These are phyloP conservation scores for Rhabdophis nuchalis DNA, from an alignment of 2,797 vertebrate species.

Conservation along the genomic window DNA sequence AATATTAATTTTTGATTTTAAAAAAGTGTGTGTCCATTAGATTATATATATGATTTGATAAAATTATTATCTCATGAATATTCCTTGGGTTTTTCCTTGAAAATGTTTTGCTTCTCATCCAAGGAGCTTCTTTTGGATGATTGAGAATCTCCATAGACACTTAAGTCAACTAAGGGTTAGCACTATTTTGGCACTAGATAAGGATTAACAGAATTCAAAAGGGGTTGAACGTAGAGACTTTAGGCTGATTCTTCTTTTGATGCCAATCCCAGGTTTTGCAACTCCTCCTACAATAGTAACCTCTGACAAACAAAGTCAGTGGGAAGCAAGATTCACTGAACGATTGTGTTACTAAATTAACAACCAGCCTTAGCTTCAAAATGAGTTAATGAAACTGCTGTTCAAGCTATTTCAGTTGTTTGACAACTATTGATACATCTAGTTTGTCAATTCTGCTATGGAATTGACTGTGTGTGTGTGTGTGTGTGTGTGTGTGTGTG, in stretches of 20 bases:
- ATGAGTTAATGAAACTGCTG: neutral
- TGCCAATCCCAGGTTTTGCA: neutral
- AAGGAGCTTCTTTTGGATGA: neutral
- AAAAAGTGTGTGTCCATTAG: neutral
- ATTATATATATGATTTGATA: conserved; percentile 8
- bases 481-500: neutral
- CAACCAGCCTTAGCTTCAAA: neutral
- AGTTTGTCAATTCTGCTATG: neutral
- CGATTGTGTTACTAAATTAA: too few relatives aligned
- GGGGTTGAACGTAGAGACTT: neutral
- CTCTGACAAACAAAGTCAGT: too few relatives aligned
- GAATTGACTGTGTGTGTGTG: neutral
- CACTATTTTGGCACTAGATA: neutral
- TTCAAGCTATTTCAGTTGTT: neutral
- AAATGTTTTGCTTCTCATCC: neutral
- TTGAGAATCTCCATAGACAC: neutral
- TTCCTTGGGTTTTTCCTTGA: neutral
- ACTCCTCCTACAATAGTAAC: neutral
- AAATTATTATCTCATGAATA: neutral
- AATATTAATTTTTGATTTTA: neutral
- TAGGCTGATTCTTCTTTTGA: neutral
- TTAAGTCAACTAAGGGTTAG: neutral
- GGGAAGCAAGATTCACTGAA: too few relatives aligned
- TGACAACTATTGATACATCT: neutral
- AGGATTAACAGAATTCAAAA: neutral